Conservation (phyloP, 2,113 vertebrate genomes). For the Gymnocephalus cernua region DNA sequence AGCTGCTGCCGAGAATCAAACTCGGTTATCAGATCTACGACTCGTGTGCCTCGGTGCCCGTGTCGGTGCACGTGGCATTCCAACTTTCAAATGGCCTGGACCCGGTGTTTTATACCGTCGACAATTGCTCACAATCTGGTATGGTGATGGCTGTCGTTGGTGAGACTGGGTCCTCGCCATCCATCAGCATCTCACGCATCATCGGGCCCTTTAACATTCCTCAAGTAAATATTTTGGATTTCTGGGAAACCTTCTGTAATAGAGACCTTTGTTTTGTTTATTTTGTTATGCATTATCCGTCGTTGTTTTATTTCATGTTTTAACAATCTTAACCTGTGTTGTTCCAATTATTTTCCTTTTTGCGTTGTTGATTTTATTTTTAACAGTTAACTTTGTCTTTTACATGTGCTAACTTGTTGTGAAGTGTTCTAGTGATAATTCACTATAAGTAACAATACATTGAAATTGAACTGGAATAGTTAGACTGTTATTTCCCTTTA, state of each 20-base stretch:
- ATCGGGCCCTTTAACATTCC: conserved; percentile 76
- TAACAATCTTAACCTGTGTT: too few species aligned
- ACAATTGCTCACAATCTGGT: conserved; percentile 55
- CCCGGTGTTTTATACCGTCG: neutral
- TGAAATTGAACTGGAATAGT: too few species aligned
- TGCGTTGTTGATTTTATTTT: too few species aligned
- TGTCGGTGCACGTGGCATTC: conserved; percentile 69
- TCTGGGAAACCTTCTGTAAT: fast-evolving
- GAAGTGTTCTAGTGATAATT: too few species aligned
- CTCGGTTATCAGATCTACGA: conserved; percentile 82
- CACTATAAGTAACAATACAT: too few species aligned
- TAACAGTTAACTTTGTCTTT: too few species aligned
- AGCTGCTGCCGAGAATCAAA: conserved; percentile 73
- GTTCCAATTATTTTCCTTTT: too few species aligned
- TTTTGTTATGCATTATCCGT: too few species aligned
- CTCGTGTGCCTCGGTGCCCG: conserved; percentile 68
- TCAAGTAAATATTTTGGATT: conserved; percentile 61
- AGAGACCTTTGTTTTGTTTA: too few species aligned
- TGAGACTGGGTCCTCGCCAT: conserved; percentile 79
- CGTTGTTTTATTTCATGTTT: too few species aligned
- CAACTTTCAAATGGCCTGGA: conserved; percentile 72
- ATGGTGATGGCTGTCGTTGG: conserved; percentile 69
- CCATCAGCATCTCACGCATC: conserved; percentile 77
- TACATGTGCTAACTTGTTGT: too few species aligned
- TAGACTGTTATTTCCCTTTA: conserved; percentile 20